Base-by-base conservation (phyloP, 2,888 invertebrate species). In the Brachyopa scutellaris region DNA sequence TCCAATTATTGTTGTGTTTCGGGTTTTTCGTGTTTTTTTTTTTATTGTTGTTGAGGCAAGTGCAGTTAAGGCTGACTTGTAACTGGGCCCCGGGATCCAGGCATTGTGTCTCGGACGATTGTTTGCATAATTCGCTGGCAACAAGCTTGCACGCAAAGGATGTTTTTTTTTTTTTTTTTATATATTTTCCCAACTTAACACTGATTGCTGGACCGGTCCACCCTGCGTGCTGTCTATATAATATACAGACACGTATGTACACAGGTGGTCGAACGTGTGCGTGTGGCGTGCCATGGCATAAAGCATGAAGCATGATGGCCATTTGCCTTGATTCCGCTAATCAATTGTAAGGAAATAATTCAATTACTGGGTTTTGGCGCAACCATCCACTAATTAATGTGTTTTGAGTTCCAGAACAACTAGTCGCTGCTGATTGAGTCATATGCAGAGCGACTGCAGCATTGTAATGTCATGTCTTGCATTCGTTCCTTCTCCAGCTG, bases 1-100 rank as follows among this genome's bases (percentile, higher is more conserved):
- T 78, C 83, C 83, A 83, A 83, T 83, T 83, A 83, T 73, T 83
- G 83, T n/a, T 83, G 40, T 77, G 66, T 83, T 77, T 83, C 45
- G 77, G 66, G 59, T 31, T 36, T 73, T 61, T 5, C 26, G 3
- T 26, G 26, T 26, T 26, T 26, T 26, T 26, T 26, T 62, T 67
- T 42, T 47, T 26, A 11, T 26, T 55, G 40, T 70, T 61, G 42
- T 53, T 42, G 26, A 7, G 31, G 42, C 23, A 38, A 45, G 51
- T 76, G 26, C 38, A 69, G 61, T 55, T 47, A 15, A 2, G 29
- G 26, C 59, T 61, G 51, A 42, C 45, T 59, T 69, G 23, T 61
- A 61, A 59, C 53, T 70, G 36, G 61, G 17, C 78, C 26, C 11
- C 57, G 49, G 57, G 72, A 78, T 72, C 40, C n/a, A n/a, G n/a